Base-by-base conservation (phyloP, 1,140 invertebrate genomes). In the Solen grandis region DNA sequence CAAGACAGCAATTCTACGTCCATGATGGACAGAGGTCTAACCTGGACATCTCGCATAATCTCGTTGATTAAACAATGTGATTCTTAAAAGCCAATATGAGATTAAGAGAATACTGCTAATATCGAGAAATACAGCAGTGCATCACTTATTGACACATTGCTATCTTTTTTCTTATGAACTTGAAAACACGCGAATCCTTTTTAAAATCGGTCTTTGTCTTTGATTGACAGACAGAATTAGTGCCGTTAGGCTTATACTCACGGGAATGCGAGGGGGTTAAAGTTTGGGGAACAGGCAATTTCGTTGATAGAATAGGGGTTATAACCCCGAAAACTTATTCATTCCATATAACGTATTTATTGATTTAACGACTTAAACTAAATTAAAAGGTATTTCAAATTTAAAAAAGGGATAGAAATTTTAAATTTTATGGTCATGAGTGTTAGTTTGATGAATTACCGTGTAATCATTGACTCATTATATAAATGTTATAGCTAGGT, bases 221-320 rank as follows among this genome's bases (percentile, higher is more conserved):
- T 78, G 75, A 78, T 78, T 78, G 75, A 78, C 75, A 78, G 75
- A 29, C 54, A 46, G 75, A 66, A 78, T 78, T 78, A 78, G 52
- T 60, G 35, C 36, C 54, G 75, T 59, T 78, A 50, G 60, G 52
- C 65, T 50, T 46, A 55, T 55, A 35, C 75, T 78, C 75, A 13
- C 3, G 54, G 75, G 75, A 55, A 33, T 25, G 35, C 50, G 54
- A 36, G 25, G 41, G 54, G 75, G 75, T 78, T 57, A 68, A 68
- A 57, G 62, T 55, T 63, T 69, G 35, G 66, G 63, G 38, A 60
- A 59, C 63, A 66, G 41, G 63, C 75, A 78, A 78, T 78, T 78
- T 69, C 75, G 62, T 55, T 59, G 50, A 78, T 29, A 68, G 75
- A 78, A 78, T 78, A 46, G 65, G 65, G 75, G 75, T 68, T 69